Conservation (phyloP, 1,140 invertebrate species). For the Agrypnia vestita region DNA sequence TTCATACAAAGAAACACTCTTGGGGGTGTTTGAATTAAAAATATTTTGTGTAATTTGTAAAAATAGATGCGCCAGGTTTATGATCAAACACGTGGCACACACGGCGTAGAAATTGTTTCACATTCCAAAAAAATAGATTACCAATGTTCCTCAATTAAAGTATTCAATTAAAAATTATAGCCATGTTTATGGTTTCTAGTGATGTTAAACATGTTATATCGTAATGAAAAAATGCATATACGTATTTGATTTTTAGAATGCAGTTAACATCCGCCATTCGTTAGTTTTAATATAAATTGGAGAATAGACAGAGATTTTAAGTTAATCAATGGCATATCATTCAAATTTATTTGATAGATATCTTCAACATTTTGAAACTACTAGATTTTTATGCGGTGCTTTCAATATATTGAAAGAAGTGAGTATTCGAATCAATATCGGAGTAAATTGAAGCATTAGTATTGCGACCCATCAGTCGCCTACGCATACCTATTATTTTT, state of each 20-base stretch:
- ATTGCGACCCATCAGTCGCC: conserved; percentile 35
- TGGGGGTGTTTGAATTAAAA: conserved; percentile 11
- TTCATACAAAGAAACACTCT: conserved; percentile 21
- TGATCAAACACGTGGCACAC: too few relatives aligned
- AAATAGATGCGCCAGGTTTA: not conserved
- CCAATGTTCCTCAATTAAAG: not conserved
- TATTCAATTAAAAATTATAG: not conserved
- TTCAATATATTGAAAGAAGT: too few relatives aligned
- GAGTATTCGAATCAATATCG: conserved; percentile 2
- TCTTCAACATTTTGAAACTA: too few relatives aligned
- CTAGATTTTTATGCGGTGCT: too few relatives aligned
- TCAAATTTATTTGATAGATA: not conserved
- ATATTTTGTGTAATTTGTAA: conserved; percentile 20
- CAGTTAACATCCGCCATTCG: not conserved
- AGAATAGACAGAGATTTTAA: not conserved
- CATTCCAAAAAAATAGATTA: not conserved
- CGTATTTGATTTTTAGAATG: not conserved
- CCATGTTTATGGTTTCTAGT: not conserved
- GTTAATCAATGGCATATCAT: not conserved
- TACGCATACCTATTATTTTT: conserved; percentile 55
- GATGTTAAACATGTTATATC: not conserved
- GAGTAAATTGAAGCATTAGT: conserved; percentile 10
- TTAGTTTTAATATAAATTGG: not conserved
- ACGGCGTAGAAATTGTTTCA: too few relatives aligned
- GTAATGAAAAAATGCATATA: too few relatives aligned